These are phyloP conservation scores for Molossus molossus DNA, from an alignment of 2,797 vertebrate genomes.

Conservation along the genomic window DNA sequence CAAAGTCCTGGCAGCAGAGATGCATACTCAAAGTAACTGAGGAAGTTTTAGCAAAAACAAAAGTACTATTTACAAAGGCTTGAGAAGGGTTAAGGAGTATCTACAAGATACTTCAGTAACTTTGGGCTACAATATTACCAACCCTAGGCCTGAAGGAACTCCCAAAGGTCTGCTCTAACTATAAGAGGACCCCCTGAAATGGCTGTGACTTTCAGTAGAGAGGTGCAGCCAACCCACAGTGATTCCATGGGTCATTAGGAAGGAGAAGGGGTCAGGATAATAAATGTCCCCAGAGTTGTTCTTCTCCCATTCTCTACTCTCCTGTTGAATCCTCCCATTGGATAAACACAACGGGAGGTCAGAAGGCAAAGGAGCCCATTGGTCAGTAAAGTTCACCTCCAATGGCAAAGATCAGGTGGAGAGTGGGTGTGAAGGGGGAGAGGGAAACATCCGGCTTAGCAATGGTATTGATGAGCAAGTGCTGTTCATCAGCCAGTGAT, in stretches of 20 bases:
- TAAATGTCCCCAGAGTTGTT: accelerated
- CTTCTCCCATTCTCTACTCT: background rate
- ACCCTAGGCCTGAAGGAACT: background rate
- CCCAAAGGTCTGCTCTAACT: background rate
- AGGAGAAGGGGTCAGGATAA: background rate
- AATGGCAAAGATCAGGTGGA: background rate
- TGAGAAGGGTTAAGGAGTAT: background rate
- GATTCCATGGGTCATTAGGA: background rate
- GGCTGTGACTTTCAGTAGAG: background rate
- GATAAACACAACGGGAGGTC: background rate
- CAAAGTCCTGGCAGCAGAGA: background rate
- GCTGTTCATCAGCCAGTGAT: background rate
- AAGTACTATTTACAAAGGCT: background rate
- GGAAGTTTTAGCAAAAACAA: constrained; percentile 15
- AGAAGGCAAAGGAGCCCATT: background rate
- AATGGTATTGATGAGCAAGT: background rate
- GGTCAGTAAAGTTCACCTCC: background rate
- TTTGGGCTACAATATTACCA: background rate
- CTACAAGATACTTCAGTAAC: background rate
- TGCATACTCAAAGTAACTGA: background rate
- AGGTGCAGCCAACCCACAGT: no score
- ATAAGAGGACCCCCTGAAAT: background rate
- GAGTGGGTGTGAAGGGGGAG: background rate
- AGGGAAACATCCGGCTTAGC: background rate
- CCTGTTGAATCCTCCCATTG: background rate